These are phyloP conservation scores for Aporrectodea caliginosa DNA, from an alignment of 1,140 invertebrate genomes.

Conservation along the genomic window DNA sequence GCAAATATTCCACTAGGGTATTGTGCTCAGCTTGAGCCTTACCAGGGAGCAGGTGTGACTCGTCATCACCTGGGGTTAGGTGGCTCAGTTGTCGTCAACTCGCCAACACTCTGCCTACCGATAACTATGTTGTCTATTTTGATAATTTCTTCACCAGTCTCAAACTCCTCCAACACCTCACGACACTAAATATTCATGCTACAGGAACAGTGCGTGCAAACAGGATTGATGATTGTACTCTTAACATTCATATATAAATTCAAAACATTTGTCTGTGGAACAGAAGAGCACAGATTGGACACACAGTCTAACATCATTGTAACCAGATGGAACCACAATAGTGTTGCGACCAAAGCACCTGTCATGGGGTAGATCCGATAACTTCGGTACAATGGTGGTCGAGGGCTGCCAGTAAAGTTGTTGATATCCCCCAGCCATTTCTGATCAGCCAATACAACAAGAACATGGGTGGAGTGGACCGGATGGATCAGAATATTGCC, in stretches of 20 bases:
- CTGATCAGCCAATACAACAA: slow-evolving; percentile 1
- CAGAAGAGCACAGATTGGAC: not conserved
- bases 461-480: not conserved
- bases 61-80: not conserved
- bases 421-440: not conserved
- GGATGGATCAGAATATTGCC: not conserved
- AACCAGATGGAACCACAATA: not conserved
- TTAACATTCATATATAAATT: too few species aligned
- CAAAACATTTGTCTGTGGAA: not conserved
- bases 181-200: too few species aligned
- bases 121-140: not conserved
- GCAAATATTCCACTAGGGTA: not conserved
- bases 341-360: not conserved
- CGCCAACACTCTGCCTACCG: not conserved
- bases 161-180: too few species aligned
- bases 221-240: too few species aligned
- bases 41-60: not conserved
- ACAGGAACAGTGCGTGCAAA: too few species aligned
- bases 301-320: not conserved
- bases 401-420: not conserved
- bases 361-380: too few species aligned
- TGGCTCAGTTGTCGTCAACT: not conserved
- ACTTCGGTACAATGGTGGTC: not conserved
- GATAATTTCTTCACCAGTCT: slow-evolving; percentile 7
- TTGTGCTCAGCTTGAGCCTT: not conserved